These are phyloP conservation scores for Henicopernis longicauda DNA, from an alignment of 2,113 vertebrate species.

Conservation along the genomic window DNA sequence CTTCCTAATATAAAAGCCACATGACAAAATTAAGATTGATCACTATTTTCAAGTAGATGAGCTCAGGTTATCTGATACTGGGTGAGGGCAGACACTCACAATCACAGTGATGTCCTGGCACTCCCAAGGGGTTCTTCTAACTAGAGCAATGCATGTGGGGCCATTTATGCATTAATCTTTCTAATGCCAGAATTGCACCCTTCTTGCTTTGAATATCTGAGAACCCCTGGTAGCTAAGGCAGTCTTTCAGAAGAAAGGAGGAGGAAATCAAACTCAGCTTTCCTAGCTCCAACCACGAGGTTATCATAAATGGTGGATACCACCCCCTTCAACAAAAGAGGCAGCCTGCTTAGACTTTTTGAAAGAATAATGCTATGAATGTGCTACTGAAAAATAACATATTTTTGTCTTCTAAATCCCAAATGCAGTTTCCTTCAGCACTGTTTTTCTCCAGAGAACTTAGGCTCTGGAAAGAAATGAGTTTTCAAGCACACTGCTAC, in stretches of 20 bases:
- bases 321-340: neutral
- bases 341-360: neutral
- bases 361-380: neutral
- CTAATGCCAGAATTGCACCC: neutral
- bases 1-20: neutral
- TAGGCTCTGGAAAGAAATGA: neutral
- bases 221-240: neutral
- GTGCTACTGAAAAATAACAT: neutral
- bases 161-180: neutral
- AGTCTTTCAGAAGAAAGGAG: neutral
- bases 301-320: neutral
- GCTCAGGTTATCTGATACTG: neutral
- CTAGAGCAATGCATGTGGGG: neutral
- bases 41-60: neutral
- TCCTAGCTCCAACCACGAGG: neutral
- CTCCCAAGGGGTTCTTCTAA: neutral
- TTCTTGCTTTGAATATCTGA: neutral
- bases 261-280: neutral
- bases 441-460: neutral
- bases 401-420: neutral
- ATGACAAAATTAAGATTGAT: neutral
- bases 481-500: neutral
- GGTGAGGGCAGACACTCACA: neutral
- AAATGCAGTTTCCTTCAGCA: neutral
- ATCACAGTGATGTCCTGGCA: neutral